phyloP scores from a whole-genome alignment of 1,140 invertebrate species.

The Drosophila guanche region DNA sequence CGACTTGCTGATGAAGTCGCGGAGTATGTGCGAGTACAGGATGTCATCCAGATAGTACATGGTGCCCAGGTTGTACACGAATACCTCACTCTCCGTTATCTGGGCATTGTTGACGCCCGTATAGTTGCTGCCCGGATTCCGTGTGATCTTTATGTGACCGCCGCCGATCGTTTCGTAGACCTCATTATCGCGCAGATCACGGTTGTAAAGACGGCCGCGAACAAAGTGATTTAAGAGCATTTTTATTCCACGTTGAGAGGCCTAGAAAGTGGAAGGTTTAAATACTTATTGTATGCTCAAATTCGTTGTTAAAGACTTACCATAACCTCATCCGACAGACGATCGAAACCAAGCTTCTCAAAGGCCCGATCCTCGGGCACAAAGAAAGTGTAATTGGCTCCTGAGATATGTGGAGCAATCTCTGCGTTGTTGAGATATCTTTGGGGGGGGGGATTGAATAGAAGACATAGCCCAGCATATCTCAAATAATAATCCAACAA shows the following conservation, averaged over 20 bases:
- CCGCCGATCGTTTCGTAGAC: slow-evolving; percentile 85
- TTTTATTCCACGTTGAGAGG: slow-evolving; percentile 85
- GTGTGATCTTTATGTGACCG: slow-evolving; percentile 84
- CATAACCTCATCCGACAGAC: slow-evolving; percentile 86
- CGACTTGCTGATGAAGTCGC: slow-evolving; percentile 64
- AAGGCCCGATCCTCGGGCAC: slow-evolving; percentile 87
- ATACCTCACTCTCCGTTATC: slow-evolving; percentile 86
- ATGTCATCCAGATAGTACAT: slow-evolving; percentile 87
- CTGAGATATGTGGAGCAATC: slow-evolving; percentile 85
- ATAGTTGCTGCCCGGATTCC: slow-evolving; percentile 84
- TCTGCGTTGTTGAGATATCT: slow-evolving; percentile 86
- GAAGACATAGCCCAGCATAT: neutral
- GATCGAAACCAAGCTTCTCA: slow-evolving; percentile 85
- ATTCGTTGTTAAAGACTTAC: no score
- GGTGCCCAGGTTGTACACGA: slow-evolving; percentile 87
- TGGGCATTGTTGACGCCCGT: slow-evolving; percentile 85
- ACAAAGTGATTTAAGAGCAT: slow-evolving; percentile 87
- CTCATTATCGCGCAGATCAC: slow-evolving; percentile 85
- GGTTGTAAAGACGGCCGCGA: slow-evolving; percentile 86
- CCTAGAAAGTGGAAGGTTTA: slow-evolving; percentile 36
- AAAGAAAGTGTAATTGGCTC: slow-evolving; percentile 87
- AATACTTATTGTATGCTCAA: no score
- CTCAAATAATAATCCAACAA: neutral
- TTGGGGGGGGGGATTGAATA: neutral
- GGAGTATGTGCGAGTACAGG: slow-evolving; percentile 84